Evolutionary conservation across 2,888 invertebrate species (phyloP).

Genomic region (Polyploca ridens): DNA sequence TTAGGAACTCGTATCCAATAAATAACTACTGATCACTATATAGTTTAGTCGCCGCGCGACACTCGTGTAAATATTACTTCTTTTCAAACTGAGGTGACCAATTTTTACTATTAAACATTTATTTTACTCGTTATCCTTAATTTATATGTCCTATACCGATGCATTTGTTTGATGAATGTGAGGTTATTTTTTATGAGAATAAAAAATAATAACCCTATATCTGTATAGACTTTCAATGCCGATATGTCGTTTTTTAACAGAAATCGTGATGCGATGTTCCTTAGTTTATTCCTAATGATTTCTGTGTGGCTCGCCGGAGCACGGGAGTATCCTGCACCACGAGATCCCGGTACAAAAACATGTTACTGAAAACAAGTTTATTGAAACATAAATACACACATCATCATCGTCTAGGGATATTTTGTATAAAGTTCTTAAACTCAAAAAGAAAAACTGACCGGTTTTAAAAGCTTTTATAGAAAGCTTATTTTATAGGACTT

Average conservation of each 20-base stretch:
- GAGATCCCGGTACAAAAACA: not conserved
- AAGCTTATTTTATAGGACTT: no score
- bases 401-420: no score
- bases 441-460: no score
- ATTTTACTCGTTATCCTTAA: not conserved
- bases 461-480: no score
- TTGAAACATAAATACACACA: no score
- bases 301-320: not conserved
- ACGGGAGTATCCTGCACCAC: not conserved
- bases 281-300: not conserved
- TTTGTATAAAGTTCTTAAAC: no score
- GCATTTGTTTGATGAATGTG: not conserved
- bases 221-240: not conserved
- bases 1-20: no score
- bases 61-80: not conserved
- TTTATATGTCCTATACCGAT: not conserved
- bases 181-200: not conserved
- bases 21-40: no score
- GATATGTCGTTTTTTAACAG: not conserved
- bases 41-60: not conserved
- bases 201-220: not conserved
- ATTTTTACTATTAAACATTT: not conserved
- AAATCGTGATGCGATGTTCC: not conserved
- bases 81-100: not conserved
- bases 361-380: no score